Evolutionary conservation across 2,113 vertebrate genomes (phyloP).

Genomic region (Equus przewalskii): DNA sequence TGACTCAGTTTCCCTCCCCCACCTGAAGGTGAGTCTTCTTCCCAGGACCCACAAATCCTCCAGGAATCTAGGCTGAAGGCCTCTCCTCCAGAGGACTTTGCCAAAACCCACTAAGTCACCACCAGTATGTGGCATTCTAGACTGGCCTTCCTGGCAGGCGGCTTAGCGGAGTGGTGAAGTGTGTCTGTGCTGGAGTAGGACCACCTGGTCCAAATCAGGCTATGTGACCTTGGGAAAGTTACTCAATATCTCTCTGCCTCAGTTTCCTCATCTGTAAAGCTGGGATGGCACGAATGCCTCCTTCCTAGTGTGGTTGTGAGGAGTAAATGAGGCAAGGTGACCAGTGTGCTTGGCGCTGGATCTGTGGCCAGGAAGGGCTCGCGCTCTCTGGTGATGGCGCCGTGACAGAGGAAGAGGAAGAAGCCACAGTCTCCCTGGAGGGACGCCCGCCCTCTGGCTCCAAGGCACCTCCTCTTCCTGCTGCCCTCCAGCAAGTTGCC

Average conservation of each 20-base stretch:
- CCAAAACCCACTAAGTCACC: background rate
- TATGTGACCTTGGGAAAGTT: background rate
- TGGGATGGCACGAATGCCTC: background rate
- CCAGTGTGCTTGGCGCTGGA: fast-evolving
- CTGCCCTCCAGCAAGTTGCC: background rate
- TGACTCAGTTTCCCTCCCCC: background rate
- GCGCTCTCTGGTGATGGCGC: fast-evolving
- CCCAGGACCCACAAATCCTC: background rate
- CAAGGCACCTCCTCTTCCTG: background rate
- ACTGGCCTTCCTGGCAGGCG: too few species aligned
- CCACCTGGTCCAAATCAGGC: background rate
- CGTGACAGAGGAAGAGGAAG: background rate
- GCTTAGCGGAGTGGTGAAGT: fast-evolving
- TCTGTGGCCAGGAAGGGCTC: background rate
- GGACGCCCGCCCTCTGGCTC: background rate
- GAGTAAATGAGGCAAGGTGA: background rate
- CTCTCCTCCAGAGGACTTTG: background rate
- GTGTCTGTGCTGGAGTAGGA: fast-evolving
- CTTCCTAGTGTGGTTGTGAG: fast-evolving
- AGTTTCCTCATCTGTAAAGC: background rate
- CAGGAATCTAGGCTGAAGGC: background rate
- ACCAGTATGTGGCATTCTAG: background rate
- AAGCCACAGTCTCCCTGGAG: background rate
- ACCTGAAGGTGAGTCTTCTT: background rate
- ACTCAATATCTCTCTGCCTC: background rate